These are phyloP conservation scores for Hoplodrina blanda DNA, from an alignment of 2,888 invertebrate species.

Conservation along the genomic window DNA sequence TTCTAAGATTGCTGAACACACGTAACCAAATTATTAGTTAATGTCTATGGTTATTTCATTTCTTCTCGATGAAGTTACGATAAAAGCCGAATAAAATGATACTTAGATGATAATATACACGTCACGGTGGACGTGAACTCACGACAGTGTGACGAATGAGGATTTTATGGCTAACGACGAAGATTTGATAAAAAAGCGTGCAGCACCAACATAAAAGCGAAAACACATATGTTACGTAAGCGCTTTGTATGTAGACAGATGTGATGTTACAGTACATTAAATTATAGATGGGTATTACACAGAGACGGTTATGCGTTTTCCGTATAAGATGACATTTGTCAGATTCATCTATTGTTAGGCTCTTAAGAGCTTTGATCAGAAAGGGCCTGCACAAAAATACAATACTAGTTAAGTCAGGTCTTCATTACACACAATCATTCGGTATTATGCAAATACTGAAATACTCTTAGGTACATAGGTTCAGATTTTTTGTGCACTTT, in stretches of 20 bases:
- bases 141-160: slow-evolving; percentile 67
- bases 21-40: slow-evolving; percentile 28
- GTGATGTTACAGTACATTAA: slow-evolving; percentile 13
- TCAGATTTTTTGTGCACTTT: too few species aligned
- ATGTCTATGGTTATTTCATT: slow-evolving; percentile 33
- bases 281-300: slow-evolving; percentile 1
- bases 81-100: slow-evolving; percentile 48
- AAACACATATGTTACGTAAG: slow-evolving; percentile 63
- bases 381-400: background rate
- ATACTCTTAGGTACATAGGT: too few species aligned
- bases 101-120: slow-evolving; percentile 45
- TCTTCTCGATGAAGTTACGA: slow-evolving; percentile 35
- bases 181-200: slow-evolving; percentile 58
- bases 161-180: slow-evolving; percentile 61
- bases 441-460: background rate
- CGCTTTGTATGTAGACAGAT: slow-evolving; percentile 23
- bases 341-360: background rate
- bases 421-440: background rate
- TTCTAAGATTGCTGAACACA: slow-evolving; percentile 2
- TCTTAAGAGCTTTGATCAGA: background rate
- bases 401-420: background rate
- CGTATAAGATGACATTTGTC: background rate
- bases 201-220: slow-evolving; percentile 58
- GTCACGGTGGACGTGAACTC: slow-evolving; percentile 46
- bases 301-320: background rate